Percentiles rank a stretch among this genome's conserved stretches.
Conservation (phyloP, 1,140 invertebrate species). For the Rhyacophila brunnea region DNA sequence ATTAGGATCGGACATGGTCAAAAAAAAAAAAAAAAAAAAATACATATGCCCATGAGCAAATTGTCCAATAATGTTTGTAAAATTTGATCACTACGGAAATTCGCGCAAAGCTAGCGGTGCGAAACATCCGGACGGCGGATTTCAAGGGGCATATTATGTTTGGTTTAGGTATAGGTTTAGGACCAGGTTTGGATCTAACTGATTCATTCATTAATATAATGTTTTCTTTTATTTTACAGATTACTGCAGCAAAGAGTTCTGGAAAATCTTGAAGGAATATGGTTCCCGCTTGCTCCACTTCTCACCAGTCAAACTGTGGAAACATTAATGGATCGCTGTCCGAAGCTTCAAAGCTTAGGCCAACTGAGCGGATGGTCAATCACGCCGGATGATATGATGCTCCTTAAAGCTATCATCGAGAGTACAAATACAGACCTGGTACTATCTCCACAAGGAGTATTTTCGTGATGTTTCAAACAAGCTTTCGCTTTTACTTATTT, state of each 20-base stretch:
- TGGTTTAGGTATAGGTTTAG: no score
- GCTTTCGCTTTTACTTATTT: no score
- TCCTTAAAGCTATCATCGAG: constrained; percentile 60
- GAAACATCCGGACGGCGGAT: no score
- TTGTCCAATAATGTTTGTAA: no score
- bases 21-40: no score
- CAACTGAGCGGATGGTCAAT: constrained; percentile 63
- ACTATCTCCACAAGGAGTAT: constrained; percentile 50
- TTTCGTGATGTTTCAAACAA: background rate
- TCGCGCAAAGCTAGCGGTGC: no score
- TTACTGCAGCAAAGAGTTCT: constrained; percentile 58
- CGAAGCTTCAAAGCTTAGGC: constrained; percentile 60
- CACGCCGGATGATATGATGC: constrained; percentile 61
- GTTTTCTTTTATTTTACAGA: constrained; percentile 41
- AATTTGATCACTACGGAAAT: no score
- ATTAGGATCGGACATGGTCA: no score
- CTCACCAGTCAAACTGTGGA: constrained; percentile 60
- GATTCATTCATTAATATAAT: no score
- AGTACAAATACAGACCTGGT: constrained; percentile 60
- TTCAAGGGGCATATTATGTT: no score
- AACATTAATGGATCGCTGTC: constrained; percentile 61
- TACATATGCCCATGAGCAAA: no score
- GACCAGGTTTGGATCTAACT: no score
- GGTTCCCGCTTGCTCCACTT: constrained; percentile 62
- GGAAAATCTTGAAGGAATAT: constrained; percentile 59